Conservation (phyloP, 2,797 vertebrate genomes). For the Amblyopsis hoosieri region DNA sequence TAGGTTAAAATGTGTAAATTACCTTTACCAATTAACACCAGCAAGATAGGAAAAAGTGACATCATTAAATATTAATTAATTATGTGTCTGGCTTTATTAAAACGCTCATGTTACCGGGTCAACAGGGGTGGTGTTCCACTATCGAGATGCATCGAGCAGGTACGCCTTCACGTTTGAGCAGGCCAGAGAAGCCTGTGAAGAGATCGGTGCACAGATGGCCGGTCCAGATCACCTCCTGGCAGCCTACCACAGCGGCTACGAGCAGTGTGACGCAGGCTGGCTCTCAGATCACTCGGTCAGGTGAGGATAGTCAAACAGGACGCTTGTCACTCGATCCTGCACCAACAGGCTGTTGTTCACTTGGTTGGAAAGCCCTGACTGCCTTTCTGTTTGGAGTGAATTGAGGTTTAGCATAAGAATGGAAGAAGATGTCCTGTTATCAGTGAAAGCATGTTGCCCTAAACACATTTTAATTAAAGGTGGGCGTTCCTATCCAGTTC, state of each 20-base stretch:
- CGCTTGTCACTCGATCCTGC: background rate
- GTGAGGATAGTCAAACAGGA: conserved; percentile 61
- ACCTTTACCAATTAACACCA: too few species aligned
- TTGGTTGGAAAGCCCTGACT: background rate
- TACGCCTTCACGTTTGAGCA: conserved; percentile 86
- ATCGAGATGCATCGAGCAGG: conserved; percentile 86
- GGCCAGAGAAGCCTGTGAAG: conserved; percentile 84
- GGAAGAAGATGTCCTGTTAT: too few species aligned
- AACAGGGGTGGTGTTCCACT: conserved; percentile 93
- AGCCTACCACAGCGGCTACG: conserved; percentile 87
- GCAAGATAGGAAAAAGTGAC: too few species aligned
- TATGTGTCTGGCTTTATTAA: too few species aligned
- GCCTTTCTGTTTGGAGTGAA: background rate
- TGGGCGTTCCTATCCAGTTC: too few species aligned
- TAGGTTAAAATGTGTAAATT: too few species aligned
- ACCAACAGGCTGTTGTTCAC: conserved; percentile 3
- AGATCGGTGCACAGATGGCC: conserved; percentile 86
- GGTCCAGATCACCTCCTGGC: conserved; percentile 90
- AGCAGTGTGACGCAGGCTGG: conserved; percentile 96
- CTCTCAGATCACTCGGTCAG: conserved; percentile 92
- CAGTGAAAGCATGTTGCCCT: too few species aligned
- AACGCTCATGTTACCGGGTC: conserved; percentile 1
- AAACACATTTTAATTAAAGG: too few species aligned
- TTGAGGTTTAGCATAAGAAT: background rate
- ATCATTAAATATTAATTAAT: too few species aligned